Evolutionary conservation across 2,113 vertebrate species (phyloP), one percentile per base, ranked within the genome.

Genomic region (Cebus imitator): DNA sequence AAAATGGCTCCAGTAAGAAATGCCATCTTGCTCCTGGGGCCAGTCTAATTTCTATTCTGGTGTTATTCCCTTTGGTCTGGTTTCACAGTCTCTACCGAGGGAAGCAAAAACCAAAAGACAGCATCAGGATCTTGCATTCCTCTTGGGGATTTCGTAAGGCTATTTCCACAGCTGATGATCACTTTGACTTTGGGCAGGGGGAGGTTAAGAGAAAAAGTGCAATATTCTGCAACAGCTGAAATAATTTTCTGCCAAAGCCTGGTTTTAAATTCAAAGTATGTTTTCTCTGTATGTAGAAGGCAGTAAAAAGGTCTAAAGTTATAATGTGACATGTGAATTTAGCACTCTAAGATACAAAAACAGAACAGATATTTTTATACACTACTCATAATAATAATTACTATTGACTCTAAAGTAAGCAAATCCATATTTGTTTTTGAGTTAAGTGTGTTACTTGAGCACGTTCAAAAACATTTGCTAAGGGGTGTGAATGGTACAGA

Each of bases 391-490:
- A 52, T 76, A 95, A 90, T 85, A 93, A 91, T 96, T 91, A 84
- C 84, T 57, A 85, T 61, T 93, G 91, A 87, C 90, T 73, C 40
- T 66, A 94, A 97, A 97, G 91, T 87, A 94, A 96, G 96, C 35
- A 96, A 73, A 84, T 97, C 73, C 91, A 80, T 97, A 97, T 98
- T 98, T 98, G 96, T 98, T 98, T 98, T 97, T 64, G 97, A 97
- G 90, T 37, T 97, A 84, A 94, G 98, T 68, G 93, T 97, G 97
- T 96, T 98, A 96, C 57, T 97, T 93, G 95, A 97, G 94, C 98
- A 97, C 97, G 94, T 96, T 97, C 83, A 40, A 98, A 98, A 98
- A 98, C 97, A 97, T 98, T 98, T 98, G 97, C 96, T 98, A 96
- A 93, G 90, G 87, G 97, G 95, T 88, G 95, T 96, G 96, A 97